Conservation (phyloP, 2,113 vertebrate species). For the Thomomys bottae region DNA sequence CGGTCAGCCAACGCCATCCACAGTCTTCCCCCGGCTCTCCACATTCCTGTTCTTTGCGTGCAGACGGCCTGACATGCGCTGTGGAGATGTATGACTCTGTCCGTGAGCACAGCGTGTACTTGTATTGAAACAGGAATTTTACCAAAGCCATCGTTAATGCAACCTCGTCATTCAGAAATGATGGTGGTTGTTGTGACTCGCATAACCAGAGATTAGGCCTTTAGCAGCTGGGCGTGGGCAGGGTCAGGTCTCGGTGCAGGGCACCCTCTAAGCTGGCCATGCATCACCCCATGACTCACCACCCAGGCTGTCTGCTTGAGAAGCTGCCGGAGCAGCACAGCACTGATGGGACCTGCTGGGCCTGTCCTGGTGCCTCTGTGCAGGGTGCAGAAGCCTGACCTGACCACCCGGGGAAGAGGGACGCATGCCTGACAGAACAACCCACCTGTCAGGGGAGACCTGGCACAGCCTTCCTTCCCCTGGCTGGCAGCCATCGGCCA, state of each 20-base stretch:
- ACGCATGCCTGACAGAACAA: rapidly evolving
- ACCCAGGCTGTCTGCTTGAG: conserved; percentile 13
- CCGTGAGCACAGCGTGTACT: no score
- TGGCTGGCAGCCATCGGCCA: neutral
- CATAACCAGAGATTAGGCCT: neutral
- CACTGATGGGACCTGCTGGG: neutral
- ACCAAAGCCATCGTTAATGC: neutral
- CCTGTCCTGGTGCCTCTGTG: neutral
- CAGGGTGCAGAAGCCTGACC: neutral
- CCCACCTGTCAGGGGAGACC: neutral
- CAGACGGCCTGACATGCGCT: neutral
- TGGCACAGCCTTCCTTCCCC: rapidly evolving
- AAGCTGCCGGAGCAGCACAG: neutral
- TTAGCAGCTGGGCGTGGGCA: neutral
- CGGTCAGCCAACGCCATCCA: neutral
- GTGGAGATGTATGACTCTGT: neutral
- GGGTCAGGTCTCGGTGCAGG: rapidly evolving
- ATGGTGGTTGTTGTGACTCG: neutral
- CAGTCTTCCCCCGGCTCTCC: neutral
- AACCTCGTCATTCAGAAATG: neutral
- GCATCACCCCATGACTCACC: neutral
- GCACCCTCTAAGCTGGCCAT: neutral
- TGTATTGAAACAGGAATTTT: neutral
- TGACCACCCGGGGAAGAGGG: neutral
- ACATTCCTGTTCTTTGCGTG: neutral